Evolutionary conservation across 1,140 invertebrate genomes (phyloP).

Genomic region (Drosophila nigrodunni): DNA sequence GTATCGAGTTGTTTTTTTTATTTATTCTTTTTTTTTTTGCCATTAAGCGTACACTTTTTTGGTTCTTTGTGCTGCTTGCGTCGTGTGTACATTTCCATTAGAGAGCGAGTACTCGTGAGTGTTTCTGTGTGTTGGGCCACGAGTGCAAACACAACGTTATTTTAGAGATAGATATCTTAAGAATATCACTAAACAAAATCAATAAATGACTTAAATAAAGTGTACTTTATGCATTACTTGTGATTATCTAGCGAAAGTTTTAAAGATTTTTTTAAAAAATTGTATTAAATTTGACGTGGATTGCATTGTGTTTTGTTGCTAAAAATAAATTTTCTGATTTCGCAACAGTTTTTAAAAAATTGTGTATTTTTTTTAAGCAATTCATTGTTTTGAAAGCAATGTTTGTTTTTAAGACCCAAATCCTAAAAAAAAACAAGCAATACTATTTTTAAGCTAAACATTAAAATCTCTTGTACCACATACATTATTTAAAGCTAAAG

Average conservation of each 20-base stretch:
- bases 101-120: constrained; percentile 1
- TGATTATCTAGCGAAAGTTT: constrained; percentile 6
- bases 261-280: neutral
- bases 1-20: constrained; percentile 22
- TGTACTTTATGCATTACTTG: constrained; percentile 3
- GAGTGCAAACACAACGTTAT: constrained; percentile 13
- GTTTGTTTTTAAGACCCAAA: neutral
- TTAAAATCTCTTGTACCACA: no score
- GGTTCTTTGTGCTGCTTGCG: constrained; percentile 26
- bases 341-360: no score
- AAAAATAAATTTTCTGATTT: no score
- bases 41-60: constrained; percentile 16
- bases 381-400: no score
- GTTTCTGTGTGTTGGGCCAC: constrained; percentile 3
- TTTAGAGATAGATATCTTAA: constrained; percentile 10
- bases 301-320: no score
- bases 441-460: neutral
- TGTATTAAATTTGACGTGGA: neutral
- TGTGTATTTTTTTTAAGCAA: no score
- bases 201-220: constrained; percentile 7
- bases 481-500: neutral
- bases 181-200: constrained; percentile 2
- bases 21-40: constrained; percentile 50
- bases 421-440: neutral
- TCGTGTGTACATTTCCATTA: constrained; percentile 37